A percentile compares a stretch with the other conserved stretches of the same genome.
phyloP scores from a whole-genome alignment of 2,113 vertebrate species.

The Heterochromis multidens region DNA sequence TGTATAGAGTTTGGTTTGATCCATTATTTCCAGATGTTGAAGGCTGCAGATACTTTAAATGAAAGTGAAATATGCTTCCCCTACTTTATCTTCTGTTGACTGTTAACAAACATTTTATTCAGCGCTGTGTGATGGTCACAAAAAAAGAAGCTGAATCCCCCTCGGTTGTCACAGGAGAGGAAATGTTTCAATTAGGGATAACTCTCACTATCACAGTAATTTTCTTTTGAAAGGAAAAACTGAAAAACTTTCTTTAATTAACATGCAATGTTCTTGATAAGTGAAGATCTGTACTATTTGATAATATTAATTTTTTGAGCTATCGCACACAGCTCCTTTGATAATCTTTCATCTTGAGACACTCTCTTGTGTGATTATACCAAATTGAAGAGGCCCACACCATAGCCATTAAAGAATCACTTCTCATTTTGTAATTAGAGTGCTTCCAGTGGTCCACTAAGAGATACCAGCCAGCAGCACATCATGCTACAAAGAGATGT shows the following conservation, averaged over 20 bases:
- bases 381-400: slow-evolving; percentile 72
- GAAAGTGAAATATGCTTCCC: neutral
- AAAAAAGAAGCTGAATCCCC: neutral
- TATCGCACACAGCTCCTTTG: slow-evolving; percentile 60
- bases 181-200: slow-evolving; percentile 36
- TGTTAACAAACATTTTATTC: neutral
- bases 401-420: slow-evolving; percentile 71
- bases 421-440: slow-evolving; percentile 69
- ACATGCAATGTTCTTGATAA: slow-evolving; percentile 63
- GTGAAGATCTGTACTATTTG: slow-evolving; percentile 66
- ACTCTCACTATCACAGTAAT: slow-evolving; percentile 24
- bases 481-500: neutral
- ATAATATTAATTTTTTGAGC: slow-evolving; percentile 66
- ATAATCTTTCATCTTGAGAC: slow-evolving; percentile 74
- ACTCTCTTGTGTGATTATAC: slow-evolving; percentile 68
- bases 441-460: slow-evolving; percentile 47
- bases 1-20: neutral
- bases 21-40: neutral
- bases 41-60: neutral
- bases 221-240: slow-evolving; percentile 38
- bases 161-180: neutral
- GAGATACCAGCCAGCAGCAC: slow-evolving; percentile 1
- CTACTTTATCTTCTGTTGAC: neutral
- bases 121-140: neutral
- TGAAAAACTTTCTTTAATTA: slow-evolving; percentile 59